These are phyloP conservation scores for Stichodactyla mertensii DNA, from an alignment of 64 coral and sea anemone genomes.

Conservation along the genomic window DNA sequence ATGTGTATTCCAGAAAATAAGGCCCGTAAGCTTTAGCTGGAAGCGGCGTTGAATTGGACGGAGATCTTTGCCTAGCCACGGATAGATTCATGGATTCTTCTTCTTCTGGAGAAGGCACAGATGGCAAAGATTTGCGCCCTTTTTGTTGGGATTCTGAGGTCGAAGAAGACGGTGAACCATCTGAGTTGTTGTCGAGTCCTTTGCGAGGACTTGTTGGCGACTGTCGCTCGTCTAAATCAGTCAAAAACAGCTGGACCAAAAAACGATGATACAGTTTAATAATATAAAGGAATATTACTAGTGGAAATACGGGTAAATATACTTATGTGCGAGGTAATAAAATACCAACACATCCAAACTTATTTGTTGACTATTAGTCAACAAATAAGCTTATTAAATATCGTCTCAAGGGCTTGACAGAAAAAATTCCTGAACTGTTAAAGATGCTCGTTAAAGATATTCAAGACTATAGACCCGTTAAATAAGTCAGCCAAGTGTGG, in stretches of 20 bases:
- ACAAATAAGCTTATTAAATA: too few relatives aligned
- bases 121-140: constrained; percentile 65
- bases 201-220: background rate
- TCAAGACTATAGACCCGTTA: background rate
- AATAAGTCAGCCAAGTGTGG: background rate
- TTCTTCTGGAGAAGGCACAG: constrained; percentile 79
- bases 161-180: constrained; percentile 46
- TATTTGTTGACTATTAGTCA: too few relatives aligned
- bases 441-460: background rate
- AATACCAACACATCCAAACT: background rate
- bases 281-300: background rate
- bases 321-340: background rate
- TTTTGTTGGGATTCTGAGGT: constrained; percentile 32
- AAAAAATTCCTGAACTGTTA: background rate
- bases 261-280: background rate
- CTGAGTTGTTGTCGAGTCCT: background rate
- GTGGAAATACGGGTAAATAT: background rate
- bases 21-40: constrained; percentile 84
- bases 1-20: constrained; percentile 93
- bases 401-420: too few relatives aligned
- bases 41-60: constrained; percentile 37
- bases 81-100: constrained; percentile 95
- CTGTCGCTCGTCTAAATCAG: constrained; percentile 16
- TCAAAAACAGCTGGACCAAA: constrained; percentile 2
- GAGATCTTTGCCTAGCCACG: constrained; percentile 80